Conservation (phyloP, 2,113 vertebrate genomes). For the Phaethon lepturus region DNA sequence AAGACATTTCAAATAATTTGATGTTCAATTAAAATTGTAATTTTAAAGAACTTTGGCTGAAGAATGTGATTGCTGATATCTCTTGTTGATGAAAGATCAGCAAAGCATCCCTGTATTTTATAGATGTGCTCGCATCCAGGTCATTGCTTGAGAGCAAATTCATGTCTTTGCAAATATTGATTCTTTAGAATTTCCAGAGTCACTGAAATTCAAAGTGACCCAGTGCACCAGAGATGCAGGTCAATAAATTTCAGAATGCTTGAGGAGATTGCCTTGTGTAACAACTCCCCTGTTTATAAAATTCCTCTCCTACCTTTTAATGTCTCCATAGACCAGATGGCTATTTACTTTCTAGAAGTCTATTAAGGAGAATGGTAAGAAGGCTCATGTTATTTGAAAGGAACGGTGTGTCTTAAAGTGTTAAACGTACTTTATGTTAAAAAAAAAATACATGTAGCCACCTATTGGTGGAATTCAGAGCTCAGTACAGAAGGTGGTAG, state of each 20-base stretch:
- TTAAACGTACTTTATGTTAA: background rate
- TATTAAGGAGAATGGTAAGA: background rate
- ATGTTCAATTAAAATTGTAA: background rate
- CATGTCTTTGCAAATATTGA: slow-evolving; percentile 14
- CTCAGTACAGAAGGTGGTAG: background rate
- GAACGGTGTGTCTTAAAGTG: background rate
- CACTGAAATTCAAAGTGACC: background rate
- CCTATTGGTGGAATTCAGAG: background rate
- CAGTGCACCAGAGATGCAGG: background rate
- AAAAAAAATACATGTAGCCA: background rate
- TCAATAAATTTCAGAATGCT: slow-evolving; percentile 1
- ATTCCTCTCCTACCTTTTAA: background rate
- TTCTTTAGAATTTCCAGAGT: slow-evolving; percentile 7
- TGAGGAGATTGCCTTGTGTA: background rate
- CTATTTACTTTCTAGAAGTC: background rate
- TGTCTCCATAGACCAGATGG: background rate
- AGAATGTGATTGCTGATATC: background rate
- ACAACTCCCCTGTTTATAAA: background rate
- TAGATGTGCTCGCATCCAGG: background rate
- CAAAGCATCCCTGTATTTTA: background rate
- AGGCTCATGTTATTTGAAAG: background rate
- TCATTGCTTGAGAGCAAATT: slow-evolving; percentile 11
- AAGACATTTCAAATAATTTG: background rate
- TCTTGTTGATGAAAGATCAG: background rate
- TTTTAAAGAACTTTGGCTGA: background rate